These are phyloP conservation scores for Hemithea aestivaria DNA, from an alignment of 2,888 invertebrate genomes.

Conservation along the genomic window DNA sequence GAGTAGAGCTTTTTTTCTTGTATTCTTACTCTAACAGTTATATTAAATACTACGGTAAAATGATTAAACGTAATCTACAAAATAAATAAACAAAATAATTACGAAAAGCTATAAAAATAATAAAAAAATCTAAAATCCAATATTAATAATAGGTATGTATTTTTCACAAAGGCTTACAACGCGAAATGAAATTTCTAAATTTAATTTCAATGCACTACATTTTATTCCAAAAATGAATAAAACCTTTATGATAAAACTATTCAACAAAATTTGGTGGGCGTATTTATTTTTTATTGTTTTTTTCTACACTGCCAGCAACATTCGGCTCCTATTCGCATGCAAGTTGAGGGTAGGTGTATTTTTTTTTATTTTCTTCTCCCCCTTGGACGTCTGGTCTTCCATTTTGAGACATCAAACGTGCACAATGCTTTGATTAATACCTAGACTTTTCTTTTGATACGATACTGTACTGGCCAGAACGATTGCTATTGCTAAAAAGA, in stretches of 20 bases:
- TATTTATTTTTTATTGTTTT: neutral
- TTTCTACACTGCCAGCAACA: slow-evolving; percentile 34
- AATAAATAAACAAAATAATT: no score
- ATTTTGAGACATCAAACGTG: slow-evolving; percentile 63
- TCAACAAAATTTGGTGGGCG: neutral
- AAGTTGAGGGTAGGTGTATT: slow-evolving; percentile 54
- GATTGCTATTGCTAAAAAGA: neutral
- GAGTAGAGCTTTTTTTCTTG: no score
- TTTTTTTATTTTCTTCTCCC: slow-evolving; percentile 67
- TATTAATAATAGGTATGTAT: no score
- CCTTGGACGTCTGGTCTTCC: slow-evolving; percentile 70
- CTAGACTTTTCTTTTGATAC: slow-evolving; percentile 26
- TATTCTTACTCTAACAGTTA: no score
- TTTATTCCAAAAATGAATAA: no score
- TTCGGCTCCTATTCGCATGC: slow-evolving; percentile 57
- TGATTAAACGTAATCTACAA: no score
- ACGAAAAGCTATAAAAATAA: no score
- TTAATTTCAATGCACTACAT: neutral
- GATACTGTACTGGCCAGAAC: slow-evolving; percentile 4
- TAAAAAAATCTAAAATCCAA: no score
- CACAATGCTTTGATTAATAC: slow-evolving; percentile 66
- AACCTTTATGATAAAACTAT: no score
- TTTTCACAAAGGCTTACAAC: no score
- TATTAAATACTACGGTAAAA: no score
- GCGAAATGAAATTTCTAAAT: neutral